A percentile compares a stretch with the other conserved stretches of the same genome.
Conservation (phyloP, 2,113 vertebrate genomes). For the Tympanuchus pallidicinctus region DNA sequence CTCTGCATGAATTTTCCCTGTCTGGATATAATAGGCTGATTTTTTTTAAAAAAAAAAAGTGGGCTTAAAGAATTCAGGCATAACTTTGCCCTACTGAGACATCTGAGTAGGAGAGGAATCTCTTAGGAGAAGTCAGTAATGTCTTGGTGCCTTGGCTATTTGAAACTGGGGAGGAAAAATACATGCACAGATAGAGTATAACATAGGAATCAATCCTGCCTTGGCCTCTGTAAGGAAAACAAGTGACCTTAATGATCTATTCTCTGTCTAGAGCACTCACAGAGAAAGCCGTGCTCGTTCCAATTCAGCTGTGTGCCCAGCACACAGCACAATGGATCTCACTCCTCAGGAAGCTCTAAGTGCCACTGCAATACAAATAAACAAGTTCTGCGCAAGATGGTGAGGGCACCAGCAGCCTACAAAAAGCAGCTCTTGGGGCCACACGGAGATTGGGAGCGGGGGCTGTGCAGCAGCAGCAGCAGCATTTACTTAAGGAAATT, state of each 20-base stretch:
- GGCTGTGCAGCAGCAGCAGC: neutral
- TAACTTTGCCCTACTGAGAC: neutral
- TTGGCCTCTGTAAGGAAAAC: constrained; percentile 64
- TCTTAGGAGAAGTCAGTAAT: constrained; percentile 2
- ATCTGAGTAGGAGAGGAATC: neutral
- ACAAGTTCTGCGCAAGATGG: constrained; percentile 64
- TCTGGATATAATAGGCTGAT: constrained; percentile 1
- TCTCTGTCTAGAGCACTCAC: constrained; percentile 73
- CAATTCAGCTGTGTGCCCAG: constrained; percentile 62
- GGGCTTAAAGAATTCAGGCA: neutral
- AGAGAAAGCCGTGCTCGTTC: constrained; percentile 60
- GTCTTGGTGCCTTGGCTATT: neutral
- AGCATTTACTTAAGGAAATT: constrained; percentile 10
- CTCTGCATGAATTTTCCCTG: neutral
- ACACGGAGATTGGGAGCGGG: neutral
- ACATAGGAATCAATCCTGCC: constrained; percentile 64
- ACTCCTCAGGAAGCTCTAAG: constrained; percentile 62
- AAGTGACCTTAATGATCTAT: constrained; percentile 74
- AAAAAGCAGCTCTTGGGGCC: constrained; percentile 57
- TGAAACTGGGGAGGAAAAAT: constrained; percentile 50
- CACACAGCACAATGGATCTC: constrained; percentile 59
- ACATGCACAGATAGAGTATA: constrained; percentile 37
- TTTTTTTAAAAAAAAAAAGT: accelerated
- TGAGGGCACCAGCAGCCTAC: constrained; percentile 61
- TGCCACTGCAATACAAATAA: constrained; percentile 67